Percentiles rank a stretch among this genome's conserved stretches.
These are phyloP conservation scores for Agonopterix alstromeriana DNA, from an alignment of 2,888 invertebrate genomes.

Conservation along the genomic window DNA sequence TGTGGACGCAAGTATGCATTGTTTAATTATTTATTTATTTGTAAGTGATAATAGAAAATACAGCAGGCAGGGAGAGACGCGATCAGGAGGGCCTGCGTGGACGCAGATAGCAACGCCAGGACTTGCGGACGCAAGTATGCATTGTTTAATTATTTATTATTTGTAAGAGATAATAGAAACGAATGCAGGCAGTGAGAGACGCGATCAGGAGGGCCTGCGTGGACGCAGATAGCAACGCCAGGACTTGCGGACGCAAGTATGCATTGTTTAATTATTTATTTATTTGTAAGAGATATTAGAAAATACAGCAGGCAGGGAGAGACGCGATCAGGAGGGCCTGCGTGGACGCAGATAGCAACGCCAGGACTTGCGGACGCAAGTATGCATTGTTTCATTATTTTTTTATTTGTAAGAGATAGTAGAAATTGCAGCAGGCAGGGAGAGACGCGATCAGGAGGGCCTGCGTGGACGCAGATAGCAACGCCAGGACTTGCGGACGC, in stretches of 20 bases:
- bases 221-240: constrained; percentile 95
- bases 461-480: constrained; percentile 94
- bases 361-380: constrained; percentile 89
- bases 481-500: constrained; percentile 88
- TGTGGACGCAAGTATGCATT: constrained; percentile 84
- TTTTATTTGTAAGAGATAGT: constrained; percentile 72
- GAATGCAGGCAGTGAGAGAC: constrained; percentile 86
- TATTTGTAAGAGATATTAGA: no score
- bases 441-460: constrained; percentile 91
- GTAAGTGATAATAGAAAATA: no score
- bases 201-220: constrained; percentile 90
- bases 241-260: constrained; percentile 88
- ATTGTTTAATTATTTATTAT: not conserved
- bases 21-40: no score
- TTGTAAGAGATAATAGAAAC: no score
- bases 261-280: constrained; percentile 11
- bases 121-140: constrained; percentile 86
- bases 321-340: constrained; percentile 93
- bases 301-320: constrained; percentile 84
- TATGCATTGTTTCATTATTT: constrained; percentile 42
- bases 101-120: constrained; percentile 95
- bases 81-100: constrained; percentile 90
- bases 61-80: constrained; percentile 86
- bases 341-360: constrained; percentile 94
- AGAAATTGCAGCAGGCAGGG: constrained; percentile 85